Conservation (phyloP, 1,140 invertebrate species). For the Bombyx mandarina region DNA sequence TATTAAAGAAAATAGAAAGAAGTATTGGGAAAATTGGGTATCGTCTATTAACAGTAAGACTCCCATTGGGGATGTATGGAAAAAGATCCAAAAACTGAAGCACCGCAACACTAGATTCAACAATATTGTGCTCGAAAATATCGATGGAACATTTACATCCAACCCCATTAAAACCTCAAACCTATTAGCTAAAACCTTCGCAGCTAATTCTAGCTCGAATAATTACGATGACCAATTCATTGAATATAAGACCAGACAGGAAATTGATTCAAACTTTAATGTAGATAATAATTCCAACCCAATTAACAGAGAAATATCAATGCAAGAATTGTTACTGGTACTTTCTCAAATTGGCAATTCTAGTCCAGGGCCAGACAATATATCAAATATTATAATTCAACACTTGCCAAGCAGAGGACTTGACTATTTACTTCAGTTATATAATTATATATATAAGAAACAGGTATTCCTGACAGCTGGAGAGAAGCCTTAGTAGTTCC, state of each 20-base stretch:
- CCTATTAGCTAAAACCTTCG: constrained; percentile 24
- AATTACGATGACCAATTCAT: constrained; percentile 27
- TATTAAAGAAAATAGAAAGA: no score
- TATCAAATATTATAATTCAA: constrained; percentile 19
- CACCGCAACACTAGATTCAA: constrained; percentile 10
- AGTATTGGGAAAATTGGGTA: no score
- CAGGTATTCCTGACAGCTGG: no score
- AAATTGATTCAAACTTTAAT: constrained; percentile 7
- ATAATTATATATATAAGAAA: constrained; percentile 20
- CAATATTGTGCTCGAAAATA: constrained; percentile 12
- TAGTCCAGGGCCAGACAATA: constrained; percentile 20
- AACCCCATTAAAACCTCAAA: constrained; percentile 21
- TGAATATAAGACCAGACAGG: constrained; percentile 17
- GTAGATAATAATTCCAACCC: constrained; percentile 12
- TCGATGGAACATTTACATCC: constrained; percentile 11
- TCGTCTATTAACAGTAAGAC: no score
- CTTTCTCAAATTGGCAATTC: constrained; percentile 13
- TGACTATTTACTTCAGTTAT: constrained; percentile 16
- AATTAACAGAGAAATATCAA: constrained; percentile 16
- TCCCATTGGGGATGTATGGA: no score
- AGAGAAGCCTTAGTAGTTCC: no score
- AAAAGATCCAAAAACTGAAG: no score
- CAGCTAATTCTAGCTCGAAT: constrained; percentile 24
- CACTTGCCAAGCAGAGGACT: constrained; percentile 13
- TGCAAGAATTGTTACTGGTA: constrained; percentile 12